Evolutionary conservation across 1,140 invertebrate species (phyloP).

Genomic region (Drosophila funebris): DNA sequence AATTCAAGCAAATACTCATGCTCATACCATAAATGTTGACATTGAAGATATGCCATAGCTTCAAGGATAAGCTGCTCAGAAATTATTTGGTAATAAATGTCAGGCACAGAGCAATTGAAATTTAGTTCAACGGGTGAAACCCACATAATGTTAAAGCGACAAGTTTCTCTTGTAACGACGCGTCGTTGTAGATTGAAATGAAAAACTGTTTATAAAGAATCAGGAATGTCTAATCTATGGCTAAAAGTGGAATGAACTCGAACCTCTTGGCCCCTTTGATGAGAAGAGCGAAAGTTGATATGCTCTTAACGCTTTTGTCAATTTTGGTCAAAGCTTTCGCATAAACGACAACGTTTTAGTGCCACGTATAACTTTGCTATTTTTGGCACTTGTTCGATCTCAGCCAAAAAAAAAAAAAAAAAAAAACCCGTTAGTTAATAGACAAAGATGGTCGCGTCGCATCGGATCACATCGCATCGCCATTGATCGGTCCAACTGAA

Average conservation of each 20-base stretch:
- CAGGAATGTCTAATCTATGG: background rate
- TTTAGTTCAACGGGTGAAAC: background rate
- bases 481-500: conserved; percentile 10
- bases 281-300: conserved; percentile 50
- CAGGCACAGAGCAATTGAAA: conserved; percentile 20
- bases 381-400: conserved; percentile 4
- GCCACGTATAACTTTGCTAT: conserved; percentile 33
- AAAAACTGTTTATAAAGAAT: background rate
- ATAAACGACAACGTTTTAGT: conserved; percentile 30
- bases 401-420: background rate
- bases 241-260: conserved; percentile 42
- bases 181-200: too few species aligned
- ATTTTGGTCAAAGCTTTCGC: conserved; percentile 45
- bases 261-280: background rate
- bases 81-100: conserved; percentile 42
- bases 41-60: conserved; percentile 37
- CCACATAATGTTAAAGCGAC: too few species aligned
- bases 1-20: background rate
- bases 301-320: conserved; percentile 24
- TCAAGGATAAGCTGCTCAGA: conserved; percentile 21
- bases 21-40: conserved; percentile 31
- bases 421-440: conserved; percentile 36
- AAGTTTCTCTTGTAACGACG: too few species aligned
- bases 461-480: too few species aligned
- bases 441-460: conserved; percentile 12